Evolutionary conservation across 2,113 vertebrate species (phyloP).

Genomic region (Lepisosteus osseus): DNA sequence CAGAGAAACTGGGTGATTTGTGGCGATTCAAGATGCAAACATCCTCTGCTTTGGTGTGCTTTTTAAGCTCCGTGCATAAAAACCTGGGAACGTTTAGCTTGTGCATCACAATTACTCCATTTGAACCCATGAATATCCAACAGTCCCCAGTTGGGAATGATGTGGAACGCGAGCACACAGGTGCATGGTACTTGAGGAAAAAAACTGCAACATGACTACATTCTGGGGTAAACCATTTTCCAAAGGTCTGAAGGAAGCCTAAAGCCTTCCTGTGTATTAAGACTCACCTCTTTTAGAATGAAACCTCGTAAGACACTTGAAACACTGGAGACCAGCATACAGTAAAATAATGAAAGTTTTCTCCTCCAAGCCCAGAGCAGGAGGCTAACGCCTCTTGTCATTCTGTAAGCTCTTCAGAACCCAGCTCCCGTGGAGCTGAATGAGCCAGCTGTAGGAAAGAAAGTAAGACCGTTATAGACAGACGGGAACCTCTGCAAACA

Average conservation of each 20-base stretch:
- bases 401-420: neutral
- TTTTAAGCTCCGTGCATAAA: neutral
- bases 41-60: neutral
- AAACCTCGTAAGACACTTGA: conserved; percentile 18
- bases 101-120: conserved; percentile 1
- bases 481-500: neutral
- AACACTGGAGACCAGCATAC: neutral
- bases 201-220: conserved; percentile 30
- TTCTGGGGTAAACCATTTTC: conserved; percentile 24
- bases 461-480: neutral
- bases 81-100: neutral
- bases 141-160: no score
- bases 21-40: no score
- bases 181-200: conserved; percentile 13
- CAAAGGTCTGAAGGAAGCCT: conserved; percentile 29
- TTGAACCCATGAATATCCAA: neutral
- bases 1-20: neutral
- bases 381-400: neutral
- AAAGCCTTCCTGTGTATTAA: neutral
- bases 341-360: neutral
- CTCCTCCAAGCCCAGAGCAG: neutral
- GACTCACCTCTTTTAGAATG: neutral
- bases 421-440: neutral
- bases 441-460: neutral
- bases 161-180: conserved; percentile 8